These are phyloP conservation scores for Ophion slaviceki DNA, from an alignment of 2,888 invertebrate genomes.

Conservation along the genomic window DNA sequence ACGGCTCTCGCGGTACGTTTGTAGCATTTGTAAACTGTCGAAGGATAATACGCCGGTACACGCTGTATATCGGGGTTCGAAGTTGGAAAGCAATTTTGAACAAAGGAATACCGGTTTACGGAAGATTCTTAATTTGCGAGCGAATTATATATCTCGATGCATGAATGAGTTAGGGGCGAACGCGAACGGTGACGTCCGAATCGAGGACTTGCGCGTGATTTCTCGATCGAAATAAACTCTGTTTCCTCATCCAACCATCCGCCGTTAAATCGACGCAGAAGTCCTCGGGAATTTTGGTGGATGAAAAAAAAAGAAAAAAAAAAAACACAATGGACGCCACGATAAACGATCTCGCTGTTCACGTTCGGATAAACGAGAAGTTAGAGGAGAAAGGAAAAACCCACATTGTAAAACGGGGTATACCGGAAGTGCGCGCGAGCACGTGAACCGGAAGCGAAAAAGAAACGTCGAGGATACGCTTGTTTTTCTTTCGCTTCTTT, in stretches of 20 bases:
- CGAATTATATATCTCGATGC: conserved; percentile 15
- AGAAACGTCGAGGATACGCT: conserved; percentile 27
- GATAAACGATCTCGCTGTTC: conserved; percentile 36
- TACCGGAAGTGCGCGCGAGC: conserved; percentile 18
- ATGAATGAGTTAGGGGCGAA: conserved; percentile 30
- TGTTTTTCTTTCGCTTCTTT: conserved; percentile 22
- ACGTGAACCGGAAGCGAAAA: conserved; percentile 11
- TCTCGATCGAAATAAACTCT: conserved; percentile 17
- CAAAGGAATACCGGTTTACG: neutral
- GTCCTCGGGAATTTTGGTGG: conserved; percentile 35
- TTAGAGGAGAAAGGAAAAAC: conserved; percentile 6
- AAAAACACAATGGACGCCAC: neutral
- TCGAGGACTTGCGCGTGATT: conserved; percentile 52
- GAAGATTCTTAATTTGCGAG: conserved; percentile 33
- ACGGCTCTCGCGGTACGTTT: conserved; percentile 44
- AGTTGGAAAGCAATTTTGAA: neutral
- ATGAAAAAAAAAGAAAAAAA: conserved; percentile 5
- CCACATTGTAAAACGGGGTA: conserved; percentile 35
- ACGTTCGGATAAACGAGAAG: conserved; percentile 29
- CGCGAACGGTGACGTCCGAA: conserved; percentile 48
- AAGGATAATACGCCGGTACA: conserved; percentile 31
- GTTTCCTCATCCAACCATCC: neutral
- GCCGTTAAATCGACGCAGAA: conserved; percentile 29
- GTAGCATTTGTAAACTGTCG: conserved; percentile 45
- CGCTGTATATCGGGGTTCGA: conserved; percentile 23